phyloP scores from a whole-genome alignment of 2,113 vertebrate species.

The Hylia prasina region DNA sequence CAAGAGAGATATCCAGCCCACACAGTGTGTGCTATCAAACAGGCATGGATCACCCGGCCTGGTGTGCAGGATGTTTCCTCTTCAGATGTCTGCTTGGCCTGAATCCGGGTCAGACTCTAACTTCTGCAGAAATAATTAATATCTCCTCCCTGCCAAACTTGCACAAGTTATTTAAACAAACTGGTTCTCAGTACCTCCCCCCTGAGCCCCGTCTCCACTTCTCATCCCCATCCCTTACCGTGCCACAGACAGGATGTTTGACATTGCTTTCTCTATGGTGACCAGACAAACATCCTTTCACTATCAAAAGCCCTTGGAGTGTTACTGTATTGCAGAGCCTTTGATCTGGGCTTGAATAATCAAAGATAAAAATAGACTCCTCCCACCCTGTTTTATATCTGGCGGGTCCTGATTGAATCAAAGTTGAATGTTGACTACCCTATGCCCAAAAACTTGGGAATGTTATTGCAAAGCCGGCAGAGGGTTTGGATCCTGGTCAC shows the following conservation, averaged over 20 bases:
- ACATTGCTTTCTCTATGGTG: slow-evolving; percentile 48
- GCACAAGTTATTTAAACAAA: slow-evolving; percentile 45
- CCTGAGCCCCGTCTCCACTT: background rate
- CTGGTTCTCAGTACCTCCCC: background rate
- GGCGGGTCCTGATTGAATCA: background rate
- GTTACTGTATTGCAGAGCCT: slow-evolving; percentile 30
- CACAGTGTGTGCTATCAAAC: background rate
- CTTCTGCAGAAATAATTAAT: slow-evolving; percentile 61
- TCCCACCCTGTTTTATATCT: background rate
- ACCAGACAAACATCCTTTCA: slow-evolving; percentile 47
- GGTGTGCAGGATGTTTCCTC: slow-evolving; percentile 51
- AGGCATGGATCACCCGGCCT: background rate
- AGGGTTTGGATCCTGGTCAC: background rate
- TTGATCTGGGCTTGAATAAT: slow-evolving; percentile 60
- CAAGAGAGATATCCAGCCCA: background rate
- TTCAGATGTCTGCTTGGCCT: slow-evolving; percentile 29
- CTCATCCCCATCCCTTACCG: slow-evolving; percentile 34
- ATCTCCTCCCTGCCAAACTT: background rate
- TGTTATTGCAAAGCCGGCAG: background rate
- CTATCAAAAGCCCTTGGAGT: slow-evolving; percentile 39
- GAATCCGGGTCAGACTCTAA: background rate
- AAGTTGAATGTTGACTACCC: background rate
- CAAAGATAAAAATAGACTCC: slow-evolving; percentile 30
- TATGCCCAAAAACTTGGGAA: background rate
- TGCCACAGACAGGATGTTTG: slow-evolving; percentile 28